These are phyloP conservation scores for Siphamia tubifer DNA, from an alignment of 2,113 vertebrate species.

Conservation along the genomic window DNA sequence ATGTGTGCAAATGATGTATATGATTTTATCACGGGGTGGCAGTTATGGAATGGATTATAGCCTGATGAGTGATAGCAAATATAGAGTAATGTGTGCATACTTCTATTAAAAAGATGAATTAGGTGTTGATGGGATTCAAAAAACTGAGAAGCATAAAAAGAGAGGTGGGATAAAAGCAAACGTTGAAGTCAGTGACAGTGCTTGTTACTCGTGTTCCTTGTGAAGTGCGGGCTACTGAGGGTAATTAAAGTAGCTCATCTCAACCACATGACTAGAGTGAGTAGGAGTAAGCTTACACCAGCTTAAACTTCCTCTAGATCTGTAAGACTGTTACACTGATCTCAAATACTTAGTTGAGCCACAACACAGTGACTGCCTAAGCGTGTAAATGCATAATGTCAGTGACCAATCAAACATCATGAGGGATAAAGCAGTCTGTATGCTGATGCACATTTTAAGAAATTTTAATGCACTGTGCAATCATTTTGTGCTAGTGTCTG, in stretches of 20 bases:
- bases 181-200: not conserved
- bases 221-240: not conserved
- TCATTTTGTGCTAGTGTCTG: not conserved
- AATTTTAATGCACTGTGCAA: too few relatives aligned
- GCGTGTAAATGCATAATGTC: not conserved
- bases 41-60: not conserved
- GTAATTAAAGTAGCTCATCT: conserved; percentile 30
- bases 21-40: not conserved
- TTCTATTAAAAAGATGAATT: not conserved
- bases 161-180: not conserved
- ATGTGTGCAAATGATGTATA: not conserved
- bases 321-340: not conserved
- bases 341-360: too few relatives aligned
- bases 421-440: not conserved
- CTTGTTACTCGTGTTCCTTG: not conserved
- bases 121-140: not conserved
- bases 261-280: conserved; percentile 29
- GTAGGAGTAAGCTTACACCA: conserved; percentile 17
- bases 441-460: too few relatives aligned
- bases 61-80: too few relatives aligned
- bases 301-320: not conserved
- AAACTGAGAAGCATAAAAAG: not conserved
- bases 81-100: not conserved
- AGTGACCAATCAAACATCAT: not conserved
- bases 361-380: conserved; percentile 14